Percentiles rank a stretch among this genome's conserved stretches.
Conservation (phyloP, 2,888 invertebrate species). For the Drosophila eohydei region DNA sequence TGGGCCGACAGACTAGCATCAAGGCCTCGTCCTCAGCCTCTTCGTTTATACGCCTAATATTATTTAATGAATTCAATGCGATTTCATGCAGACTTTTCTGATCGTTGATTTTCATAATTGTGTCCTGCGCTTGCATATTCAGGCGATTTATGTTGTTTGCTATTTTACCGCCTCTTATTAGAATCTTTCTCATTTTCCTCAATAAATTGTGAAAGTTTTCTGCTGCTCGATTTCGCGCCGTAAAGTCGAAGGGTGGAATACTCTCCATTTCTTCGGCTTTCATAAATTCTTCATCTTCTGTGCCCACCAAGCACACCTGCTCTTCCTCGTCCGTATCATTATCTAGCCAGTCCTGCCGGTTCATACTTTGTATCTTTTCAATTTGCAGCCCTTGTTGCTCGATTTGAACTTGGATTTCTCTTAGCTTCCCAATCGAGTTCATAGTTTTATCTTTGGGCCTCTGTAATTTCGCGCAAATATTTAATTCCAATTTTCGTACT, state of each 20-base stretch:
- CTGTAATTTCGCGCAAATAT: no score
- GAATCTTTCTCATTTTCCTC: not conserved
- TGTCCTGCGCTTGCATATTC: not conserved
- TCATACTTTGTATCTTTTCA: not conserved
- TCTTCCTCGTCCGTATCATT: not conserved
- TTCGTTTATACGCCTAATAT: not conserved
- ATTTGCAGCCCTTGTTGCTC: rapidly evolving
- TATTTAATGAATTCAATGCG: no score
- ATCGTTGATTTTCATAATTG: not conserved
- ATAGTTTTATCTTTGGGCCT: no score
- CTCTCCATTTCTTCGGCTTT: not conserved
- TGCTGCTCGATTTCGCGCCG: no score
- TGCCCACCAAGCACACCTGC: not conserved
- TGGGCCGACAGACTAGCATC: no score
- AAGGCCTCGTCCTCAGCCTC: not conserved
- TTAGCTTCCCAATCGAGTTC: not conserved
- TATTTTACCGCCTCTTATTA: not conserved
- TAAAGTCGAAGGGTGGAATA: no score
- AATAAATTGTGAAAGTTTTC: not conserved
- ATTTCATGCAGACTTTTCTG: not conserved
- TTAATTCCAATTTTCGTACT: no score
- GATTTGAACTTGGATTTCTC: not conserved
- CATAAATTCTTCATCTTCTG: not conserved
- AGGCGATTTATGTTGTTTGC: not conserved
- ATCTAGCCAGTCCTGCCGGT: not conserved